These are phyloP conservation scores for Apamea sordens DNA, from an alignment of 2,888 invertebrate genomes.

Conservation along the genomic window DNA sequence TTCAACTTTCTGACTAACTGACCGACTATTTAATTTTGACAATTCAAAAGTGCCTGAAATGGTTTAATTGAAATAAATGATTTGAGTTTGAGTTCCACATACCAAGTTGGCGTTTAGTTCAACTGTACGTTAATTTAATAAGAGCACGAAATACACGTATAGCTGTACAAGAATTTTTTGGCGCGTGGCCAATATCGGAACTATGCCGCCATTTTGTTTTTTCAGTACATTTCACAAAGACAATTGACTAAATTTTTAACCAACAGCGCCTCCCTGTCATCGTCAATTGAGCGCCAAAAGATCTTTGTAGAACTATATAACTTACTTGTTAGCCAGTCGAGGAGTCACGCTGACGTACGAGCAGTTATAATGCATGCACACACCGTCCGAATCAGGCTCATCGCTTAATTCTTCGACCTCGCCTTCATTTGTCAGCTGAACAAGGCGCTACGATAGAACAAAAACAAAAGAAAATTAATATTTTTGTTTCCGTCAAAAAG, in stretches of 20 bases:
- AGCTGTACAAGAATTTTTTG: background rate
- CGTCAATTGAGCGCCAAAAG: background rate
- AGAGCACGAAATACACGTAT: background rate
- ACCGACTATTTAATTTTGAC: too few relatives aligned
- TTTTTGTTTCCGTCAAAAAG: too few relatives aligned
- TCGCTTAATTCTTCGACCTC: conserved; percentile 84
- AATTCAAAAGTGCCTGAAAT: too few relatives aligned
- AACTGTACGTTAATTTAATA: too few relatives aligned
- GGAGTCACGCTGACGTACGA: conserved; percentile 86
- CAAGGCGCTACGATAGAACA: conserved; percentile 73
- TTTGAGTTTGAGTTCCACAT: too few relatives aligned
- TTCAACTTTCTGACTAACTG: too few relatives aligned
- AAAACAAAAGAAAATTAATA: background rate
- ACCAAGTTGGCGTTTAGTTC: background rate
- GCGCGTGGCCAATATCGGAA: background rate
- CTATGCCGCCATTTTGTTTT: background rate
- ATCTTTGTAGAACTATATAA: conserved; percentile 28
- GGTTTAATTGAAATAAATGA: too few relatives aligned
- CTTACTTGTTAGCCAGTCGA: conserved; percentile 84
- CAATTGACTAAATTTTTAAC: background rate
- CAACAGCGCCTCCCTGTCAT: background rate
- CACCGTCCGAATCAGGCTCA: conserved; percentile 76
- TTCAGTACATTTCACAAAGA: background rate
- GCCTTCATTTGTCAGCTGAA: conserved; percentile 81
- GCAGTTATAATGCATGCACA: conserved; percentile 86